Evolutionary conservation across 1,140 invertebrate species (phyloP), one percentile per base, ranked within the genome.

Genomic region (Sarcophaga peregrina): DNA sequence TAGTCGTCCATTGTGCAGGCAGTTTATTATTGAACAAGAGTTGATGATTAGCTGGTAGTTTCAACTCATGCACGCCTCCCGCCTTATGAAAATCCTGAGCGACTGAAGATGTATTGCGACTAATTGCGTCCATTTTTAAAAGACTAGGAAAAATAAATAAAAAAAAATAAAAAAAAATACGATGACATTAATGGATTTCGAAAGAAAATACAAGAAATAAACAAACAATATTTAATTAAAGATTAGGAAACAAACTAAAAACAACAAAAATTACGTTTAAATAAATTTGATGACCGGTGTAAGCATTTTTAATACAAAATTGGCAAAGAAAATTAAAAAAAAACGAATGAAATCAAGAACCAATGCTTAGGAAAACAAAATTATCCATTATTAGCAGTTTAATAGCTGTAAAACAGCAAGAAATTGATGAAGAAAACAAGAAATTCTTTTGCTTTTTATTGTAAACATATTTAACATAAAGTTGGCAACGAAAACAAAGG

Each of bases 41-140:
- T 90, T 90, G 88, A 90, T 90, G 88, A 86, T 90, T 90, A 81
- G 88, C 88, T 90, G 88, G 88, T 86, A 90, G 86, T 90, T 90
- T 90, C 88, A 90, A 90, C 88, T 88, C 87, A 86, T 89, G 88
- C 88, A 90, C 90, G 88, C 90, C 90, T 90, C 90, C 90, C 90
- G 90, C 90, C 87, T 90, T 90, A 90, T 90, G 90, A 90, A 90
- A 90, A 90, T 90, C 90, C 90, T 90, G 90, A 88, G 90, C 90
- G 87, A 90, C 90, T 85, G 88, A 90, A 86, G 89, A 87, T 84
- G 90, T 90, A 83, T 90, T 90, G 83, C 90, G 90, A 89, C 90
- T 90, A 76, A 90, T 90, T 78, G 90, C 90, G 85, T 90, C 89
- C 90, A 90, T 90, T 90, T 90, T 90, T 25, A 90, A 85, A 83